Conservation (phyloP, 2,113 vertebrate species). For the Podarcis cretensis region DNA sequence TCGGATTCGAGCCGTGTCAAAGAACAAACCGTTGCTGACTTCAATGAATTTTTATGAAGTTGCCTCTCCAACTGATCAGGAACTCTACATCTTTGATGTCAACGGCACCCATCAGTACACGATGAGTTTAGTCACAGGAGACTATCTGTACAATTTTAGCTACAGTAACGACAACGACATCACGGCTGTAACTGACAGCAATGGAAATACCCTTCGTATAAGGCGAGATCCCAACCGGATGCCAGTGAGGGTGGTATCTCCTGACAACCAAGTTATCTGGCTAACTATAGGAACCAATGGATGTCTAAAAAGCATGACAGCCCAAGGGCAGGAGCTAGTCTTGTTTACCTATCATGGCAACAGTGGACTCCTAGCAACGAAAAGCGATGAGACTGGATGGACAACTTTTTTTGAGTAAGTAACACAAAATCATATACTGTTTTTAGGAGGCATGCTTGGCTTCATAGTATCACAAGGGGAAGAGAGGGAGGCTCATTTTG, state of each 20-base stretch:
- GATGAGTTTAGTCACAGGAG: conserved; percentile 92
- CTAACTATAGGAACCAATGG: conserved; percentile 93
- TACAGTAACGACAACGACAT: conserved; percentile 95
- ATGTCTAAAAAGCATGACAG: conserved; percentile 91
- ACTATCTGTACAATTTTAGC: conserved; percentile 94
- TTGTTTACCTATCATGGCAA: conserved; percentile 96
- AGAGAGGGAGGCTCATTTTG: too few relatives aligned
- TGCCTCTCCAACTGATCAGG: conserved; percentile 92
- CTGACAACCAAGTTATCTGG: conserved; percentile 98
- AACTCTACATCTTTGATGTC: conserved; percentile 95
- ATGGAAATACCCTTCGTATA: conserved; percentile 92
- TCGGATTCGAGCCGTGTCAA: conserved; percentile 89
- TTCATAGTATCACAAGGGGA: background rate
- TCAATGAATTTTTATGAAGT: conserved; percentile 89
- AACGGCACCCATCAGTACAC: conserved; percentile 98
- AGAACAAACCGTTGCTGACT: conserved; percentile 85
- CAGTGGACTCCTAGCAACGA: conserved; percentile 94
- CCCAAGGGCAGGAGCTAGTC: conserved; percentile 92
- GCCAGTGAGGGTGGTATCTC: conserved; percentile 94
- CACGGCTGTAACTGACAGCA: conserved; percentile 91
- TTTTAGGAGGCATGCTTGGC: background rate
- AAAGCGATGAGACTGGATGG: conserved; percentile 96
- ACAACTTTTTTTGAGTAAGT: conserved; percentile 99
- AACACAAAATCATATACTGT: background rate
- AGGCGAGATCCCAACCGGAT: conserved; percentile 91